Conservation (phyloP, 2,113 vertebrate genomes). For the Casuarius casuarius region DNA sequence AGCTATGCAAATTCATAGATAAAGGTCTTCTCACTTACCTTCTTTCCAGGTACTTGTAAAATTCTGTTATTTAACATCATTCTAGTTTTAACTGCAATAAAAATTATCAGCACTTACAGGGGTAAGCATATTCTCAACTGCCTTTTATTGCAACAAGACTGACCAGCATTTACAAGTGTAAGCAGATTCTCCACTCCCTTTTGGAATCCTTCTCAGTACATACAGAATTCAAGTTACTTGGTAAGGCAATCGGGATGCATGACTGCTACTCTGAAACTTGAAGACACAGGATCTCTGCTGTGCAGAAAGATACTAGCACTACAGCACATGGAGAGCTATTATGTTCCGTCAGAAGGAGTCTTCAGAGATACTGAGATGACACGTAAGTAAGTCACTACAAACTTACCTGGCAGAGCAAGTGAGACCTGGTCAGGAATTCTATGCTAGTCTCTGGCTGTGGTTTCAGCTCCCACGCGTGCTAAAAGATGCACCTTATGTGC, state of each 20-base stretch:
- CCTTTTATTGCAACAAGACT: not conserved
- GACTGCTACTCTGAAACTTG: not conserved
- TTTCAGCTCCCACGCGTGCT: not conserved
- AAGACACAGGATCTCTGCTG: not conserved
- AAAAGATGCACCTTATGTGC: not conserved
- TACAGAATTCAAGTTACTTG: not conserved
- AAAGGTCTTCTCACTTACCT: not conserved
- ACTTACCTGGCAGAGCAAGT: not conserved
- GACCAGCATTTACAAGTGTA: not conserved
- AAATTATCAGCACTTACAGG: not conserved
- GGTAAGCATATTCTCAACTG: not conserved
- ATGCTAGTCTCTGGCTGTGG: not conserved
- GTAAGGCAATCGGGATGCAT: not conserved
- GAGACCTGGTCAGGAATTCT: not conserved
- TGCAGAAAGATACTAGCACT: not conserved
- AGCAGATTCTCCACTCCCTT: not conserved
- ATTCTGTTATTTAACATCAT: not conserved
- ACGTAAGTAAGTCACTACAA: accelerated
- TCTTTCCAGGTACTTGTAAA: not conserved
- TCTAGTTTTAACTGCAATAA: not conserved
- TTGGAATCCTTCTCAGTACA: not conserved
- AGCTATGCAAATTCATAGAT: not conserved
- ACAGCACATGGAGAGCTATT: not conserved
- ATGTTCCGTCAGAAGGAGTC: not conserved
- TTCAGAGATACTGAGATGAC: not conserved